These are phyloP conservation scores for Lasioglossum figueresi DNA, from an alignment of 2,888 invertebrate species.

Conservation along the genomic window DNA sequence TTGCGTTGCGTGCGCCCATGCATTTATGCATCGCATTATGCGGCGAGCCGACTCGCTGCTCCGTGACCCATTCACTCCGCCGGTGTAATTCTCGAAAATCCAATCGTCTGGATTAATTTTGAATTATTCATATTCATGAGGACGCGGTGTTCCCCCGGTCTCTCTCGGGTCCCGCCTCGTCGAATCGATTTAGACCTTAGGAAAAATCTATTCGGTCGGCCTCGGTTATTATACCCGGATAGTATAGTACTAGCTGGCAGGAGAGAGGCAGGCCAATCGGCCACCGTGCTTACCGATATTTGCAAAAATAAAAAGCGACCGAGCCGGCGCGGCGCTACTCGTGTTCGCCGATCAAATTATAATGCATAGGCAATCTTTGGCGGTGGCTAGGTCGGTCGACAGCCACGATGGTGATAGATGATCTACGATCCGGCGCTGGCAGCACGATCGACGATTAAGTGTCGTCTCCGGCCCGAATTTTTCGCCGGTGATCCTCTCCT, in stretches of 20 bases:
- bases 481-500: conserved; percentile 39
- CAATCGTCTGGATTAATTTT: conserved; percentile 47
- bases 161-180: background rate
- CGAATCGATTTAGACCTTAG: conserved; percentile 16
- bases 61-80: conserved; percentile 51
- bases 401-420: conserved; percentile 42
- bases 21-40: conserved; percentile 12
- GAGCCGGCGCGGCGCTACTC: conserved; percentile 23
- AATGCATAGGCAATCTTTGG: conserved; percentile 25
- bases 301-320: conserved; percentile 3
- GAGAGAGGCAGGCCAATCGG: background rate
- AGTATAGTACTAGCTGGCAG: background rate
- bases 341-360: conserved; percentile 16
- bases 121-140: conserved; percentile 58
- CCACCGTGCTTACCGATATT: conserved; percentile 10
- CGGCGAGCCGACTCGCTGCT: conserved; percentile 38
- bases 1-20: conserved; percentile 73
- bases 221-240: background rate
- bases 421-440: conserved; percentile 5
- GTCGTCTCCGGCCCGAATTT: conserved; percentile 40
- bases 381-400: background rate
- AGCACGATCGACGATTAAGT: conserved; percentile 55
- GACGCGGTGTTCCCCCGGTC: background rate
- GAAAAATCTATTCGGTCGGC: conserved; percentile 7
- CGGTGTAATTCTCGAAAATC: conserved; percentile 29